phyloP scores from a whole-genome alignment of 2,888 invertebrate genomes.

The Stratiomys singularior region DNA sequence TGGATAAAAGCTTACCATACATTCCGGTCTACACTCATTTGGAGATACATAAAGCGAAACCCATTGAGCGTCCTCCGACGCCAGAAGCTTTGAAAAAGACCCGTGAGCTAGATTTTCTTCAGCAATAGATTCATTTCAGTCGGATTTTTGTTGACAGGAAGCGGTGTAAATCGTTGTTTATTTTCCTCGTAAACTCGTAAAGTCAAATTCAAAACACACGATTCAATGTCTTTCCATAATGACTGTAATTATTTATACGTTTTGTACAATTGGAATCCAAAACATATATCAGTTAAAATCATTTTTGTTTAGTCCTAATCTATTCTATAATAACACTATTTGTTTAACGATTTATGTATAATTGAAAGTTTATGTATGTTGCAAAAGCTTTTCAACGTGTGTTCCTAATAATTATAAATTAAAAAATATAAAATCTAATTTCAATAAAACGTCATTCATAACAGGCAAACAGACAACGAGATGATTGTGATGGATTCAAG shows the following conservation, averaged over 20 bases:
- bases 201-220: neutral
- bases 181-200: neutral
- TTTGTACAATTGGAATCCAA: too few relatives aligned
- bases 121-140: neutral
- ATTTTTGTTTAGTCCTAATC: neutral
- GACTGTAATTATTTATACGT: too few relatives aligned
- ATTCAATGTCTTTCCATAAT: neutral
- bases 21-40: constrained; percentile 78
- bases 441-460: constrained; percentile 17
- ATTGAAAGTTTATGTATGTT: constrained; percentile 20
- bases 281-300: constrained; percentile 11
- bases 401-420: constrained; percentile 42
- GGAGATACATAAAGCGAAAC: constrained; percentile 70
- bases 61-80: constrained; percentile 69
- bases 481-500: neutral
- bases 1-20: constrained; percentile 73
- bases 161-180: too few relatives aligned
- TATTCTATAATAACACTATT: neutral
- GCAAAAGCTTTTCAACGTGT: constrained; percentile 39
- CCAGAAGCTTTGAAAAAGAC: constrained; percentile 68
- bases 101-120: constrained; percentile 57
- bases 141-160: neutral
- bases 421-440: constrained; percentile 36
- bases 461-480: constrained; percentile 22
- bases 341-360: constrained; percentile 23